These are phyloP conservation scores for Brachionus calyciflorus DNA, from an alignment of 1,140 invertebrate species.

Conservation along the genomic window DNA sequence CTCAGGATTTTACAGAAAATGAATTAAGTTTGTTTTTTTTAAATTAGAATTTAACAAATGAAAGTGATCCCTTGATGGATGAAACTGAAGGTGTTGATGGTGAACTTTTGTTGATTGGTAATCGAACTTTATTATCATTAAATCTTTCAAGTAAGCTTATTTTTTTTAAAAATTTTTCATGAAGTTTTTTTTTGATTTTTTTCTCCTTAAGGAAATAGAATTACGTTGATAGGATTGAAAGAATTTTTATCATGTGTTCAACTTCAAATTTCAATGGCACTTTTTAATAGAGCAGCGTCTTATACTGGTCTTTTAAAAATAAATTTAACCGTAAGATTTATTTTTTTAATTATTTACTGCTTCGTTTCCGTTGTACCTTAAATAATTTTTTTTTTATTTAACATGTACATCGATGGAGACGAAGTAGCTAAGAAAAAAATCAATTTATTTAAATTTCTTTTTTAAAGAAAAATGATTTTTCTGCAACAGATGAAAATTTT, in stretches of 20 bases:
- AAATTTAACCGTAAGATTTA: neutral
- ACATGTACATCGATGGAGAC: too few species aligned
- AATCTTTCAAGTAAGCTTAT: constrained; percentile 39
- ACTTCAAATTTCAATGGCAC: constrained; percentile 1
- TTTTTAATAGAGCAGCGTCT: constrained; percentile 4
- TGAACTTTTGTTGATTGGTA: constrained; percentile 11
- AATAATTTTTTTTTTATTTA: too few species aligned
- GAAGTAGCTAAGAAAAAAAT: too few species aligned
- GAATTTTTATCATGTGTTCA: constrained; percentile 16
- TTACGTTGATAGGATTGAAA: neutral
- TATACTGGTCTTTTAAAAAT: constrained; percentile 5
- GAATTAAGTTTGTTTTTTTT: neutral
- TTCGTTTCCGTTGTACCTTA: too few species aligned
- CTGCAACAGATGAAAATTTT: constrained; percentile 2
- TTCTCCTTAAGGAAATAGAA: constrained; percentile 1
- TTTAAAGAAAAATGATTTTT: constrained; percentile 22
- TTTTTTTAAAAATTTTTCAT: too few species aligned
- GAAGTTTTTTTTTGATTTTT: neutral
- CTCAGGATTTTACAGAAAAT: neutral
- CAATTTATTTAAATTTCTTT: neutral
- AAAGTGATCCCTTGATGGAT: constrained; percentile 33
- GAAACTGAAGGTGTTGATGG: constrained; percentile 21
- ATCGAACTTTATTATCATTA: constrained; percentile 10
- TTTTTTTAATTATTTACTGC: too few species aligned
- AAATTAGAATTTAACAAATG: neutral